Conservation (phyloP, 2,113 vertebrate genomes). For the Chamaea fasciata region DNA sequence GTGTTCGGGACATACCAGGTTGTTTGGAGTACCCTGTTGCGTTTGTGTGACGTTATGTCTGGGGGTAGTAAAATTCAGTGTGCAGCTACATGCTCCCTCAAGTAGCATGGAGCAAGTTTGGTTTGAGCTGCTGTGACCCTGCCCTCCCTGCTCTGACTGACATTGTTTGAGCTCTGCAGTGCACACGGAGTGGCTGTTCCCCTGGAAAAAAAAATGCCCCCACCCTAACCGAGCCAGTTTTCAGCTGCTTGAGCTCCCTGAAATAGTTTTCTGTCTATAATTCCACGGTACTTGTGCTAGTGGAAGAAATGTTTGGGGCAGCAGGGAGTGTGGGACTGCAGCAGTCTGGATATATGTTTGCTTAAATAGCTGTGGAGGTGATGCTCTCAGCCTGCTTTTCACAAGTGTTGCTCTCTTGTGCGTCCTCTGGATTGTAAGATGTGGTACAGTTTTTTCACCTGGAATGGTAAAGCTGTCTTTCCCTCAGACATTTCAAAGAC, state of each 20-base stretch:
- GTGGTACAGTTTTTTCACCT: not conserved
- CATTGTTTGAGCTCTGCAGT: not conserved
- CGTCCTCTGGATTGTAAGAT: not conserved
- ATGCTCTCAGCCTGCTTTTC: not conserved
- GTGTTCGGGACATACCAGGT: too few relatives aligned
- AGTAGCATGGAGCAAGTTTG: not conserved
- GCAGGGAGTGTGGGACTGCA: not conserved
- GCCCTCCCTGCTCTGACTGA: not conserved
- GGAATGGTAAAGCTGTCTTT: not conserved
- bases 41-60: not conserved
- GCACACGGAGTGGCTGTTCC: fast-evolving
- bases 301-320: not conserved
- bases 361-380: not conserved
- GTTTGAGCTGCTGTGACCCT: not conserved
- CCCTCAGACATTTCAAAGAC: not conserved
- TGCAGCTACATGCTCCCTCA: not conserved
- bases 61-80: not conserved
- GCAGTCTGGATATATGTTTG: not conserved
- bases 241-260: not conserved
- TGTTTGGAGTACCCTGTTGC: not conserved
- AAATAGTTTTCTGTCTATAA: not conserved
- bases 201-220: not conserved
- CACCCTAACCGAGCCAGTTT: not conserved
- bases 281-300: not conserved
- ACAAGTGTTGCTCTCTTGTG: not conserved